Conservation (phyloP, 1,140 invertebrate species). For the Ceratosolen fusciceps region DNA sequence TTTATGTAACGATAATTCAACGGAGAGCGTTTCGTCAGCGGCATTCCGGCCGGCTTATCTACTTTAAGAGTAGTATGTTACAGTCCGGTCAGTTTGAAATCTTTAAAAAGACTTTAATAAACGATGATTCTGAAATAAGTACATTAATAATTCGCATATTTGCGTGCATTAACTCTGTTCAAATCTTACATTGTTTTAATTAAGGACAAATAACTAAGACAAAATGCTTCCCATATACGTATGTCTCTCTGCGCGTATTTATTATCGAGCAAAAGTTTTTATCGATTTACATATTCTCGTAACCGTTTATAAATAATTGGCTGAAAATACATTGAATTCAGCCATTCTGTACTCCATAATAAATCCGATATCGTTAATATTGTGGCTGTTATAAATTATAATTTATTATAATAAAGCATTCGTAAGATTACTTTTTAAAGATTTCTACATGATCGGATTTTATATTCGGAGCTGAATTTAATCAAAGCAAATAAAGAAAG, state of each 20-base stretch:
- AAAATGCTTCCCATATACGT: no score
- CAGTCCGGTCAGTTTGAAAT: slow-evolving; percentile 6
- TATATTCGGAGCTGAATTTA: not conserved
- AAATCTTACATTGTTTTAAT: no score
- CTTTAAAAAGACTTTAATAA: not conserved
- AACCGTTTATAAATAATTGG: no score
- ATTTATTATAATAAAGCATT: not conserved
- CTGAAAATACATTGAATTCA: no score
- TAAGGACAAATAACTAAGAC: no score
- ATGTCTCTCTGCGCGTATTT: no score
- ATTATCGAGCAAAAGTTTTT: no score
- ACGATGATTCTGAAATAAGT: not conserved
- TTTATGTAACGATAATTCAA: slow-evolving; percentile 23
- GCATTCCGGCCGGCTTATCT: not conserved
- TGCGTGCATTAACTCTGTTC: no score
- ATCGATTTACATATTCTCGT: no score
- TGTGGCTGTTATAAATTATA: not conserved
- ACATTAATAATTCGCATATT: not conserved
- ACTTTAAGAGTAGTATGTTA: not conserved
- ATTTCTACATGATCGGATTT: not conserved
- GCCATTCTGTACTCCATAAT: no score
- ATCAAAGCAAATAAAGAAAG: not conserved
- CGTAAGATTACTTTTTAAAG: not conserved
- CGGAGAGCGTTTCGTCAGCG: not conserved
- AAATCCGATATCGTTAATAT: no score